Evolutionary conservation across 2,797 vertebrate species (phyloP), one percentile per base, ranked within the genome.

Genomic region (Chelon labrosus): DNA sequence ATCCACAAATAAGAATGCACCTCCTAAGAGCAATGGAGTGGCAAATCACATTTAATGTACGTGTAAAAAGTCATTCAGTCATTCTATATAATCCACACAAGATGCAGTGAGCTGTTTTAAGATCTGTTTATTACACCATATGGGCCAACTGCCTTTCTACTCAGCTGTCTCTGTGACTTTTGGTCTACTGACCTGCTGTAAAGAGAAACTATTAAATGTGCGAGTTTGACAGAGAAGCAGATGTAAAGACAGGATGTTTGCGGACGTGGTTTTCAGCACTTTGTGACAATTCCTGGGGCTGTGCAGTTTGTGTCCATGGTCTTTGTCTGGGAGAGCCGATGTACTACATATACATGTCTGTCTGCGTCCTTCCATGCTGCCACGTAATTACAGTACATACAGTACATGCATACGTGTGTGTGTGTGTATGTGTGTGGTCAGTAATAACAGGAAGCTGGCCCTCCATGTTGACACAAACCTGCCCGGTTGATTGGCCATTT

Each of bases 401-500:
- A 61, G 42, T 60, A 77, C 82, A 82, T 71, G 69, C 42, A 67
- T 66, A 50, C 4, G 27, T 65, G 46, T 77, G 54, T 67, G 59
- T 56, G 49, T 22, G 22, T 86, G 50, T 78, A 67, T 69, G 73
- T 85, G 81, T 85, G 86, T 80, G 85, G 86, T 84, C 78, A 70
- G 90, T 86, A 92, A 93, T 93, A 94, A 94, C 94, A 94, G 94
- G 94, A 95, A 93, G 86, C 84, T 55, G 71, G 72, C 64, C 72
- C 85, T 89, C 79, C 31, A 42, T 87, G 89, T 93, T 95, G 90
- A 92, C 90, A 83, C 88, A 90, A 93, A 92, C 89, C 87, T 92
- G 80, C 74, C 63, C 49, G 62, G 39, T 64, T 82, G 89, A 92
- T 81, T 90, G 91, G 90, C 83, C 59, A 25, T 77, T 75, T 68